Evolutionary conservation across 2,797 vertebrate genomes (phyloP).

Genomic region (Scyliorhinus canicula): DNA sequence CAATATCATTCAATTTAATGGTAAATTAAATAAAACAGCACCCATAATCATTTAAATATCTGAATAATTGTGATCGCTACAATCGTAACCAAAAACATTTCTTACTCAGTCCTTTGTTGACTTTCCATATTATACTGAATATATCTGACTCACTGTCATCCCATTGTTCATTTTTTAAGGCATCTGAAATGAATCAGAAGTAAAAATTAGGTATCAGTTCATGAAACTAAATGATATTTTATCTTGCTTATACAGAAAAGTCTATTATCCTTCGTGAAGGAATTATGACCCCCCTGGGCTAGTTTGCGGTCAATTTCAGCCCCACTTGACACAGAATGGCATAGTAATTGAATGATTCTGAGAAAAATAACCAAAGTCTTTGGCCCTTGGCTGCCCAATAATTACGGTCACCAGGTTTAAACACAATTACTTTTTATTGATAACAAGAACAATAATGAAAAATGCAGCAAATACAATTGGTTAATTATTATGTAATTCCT

Average conservation of each 20-base stretch:
- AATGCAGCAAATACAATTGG: no score
- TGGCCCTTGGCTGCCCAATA: no score
- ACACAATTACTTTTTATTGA: no score
- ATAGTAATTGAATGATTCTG: no score
- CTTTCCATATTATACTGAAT: neutral
- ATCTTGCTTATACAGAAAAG: neutral
- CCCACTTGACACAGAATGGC: no score
- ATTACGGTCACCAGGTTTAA: no score
- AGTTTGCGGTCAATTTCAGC: no score
- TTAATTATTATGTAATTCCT: no score
- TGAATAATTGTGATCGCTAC: neutral
- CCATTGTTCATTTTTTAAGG: neutral
- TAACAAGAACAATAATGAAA: no score
- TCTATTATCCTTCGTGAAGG: neutral
- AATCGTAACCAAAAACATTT: neutral
- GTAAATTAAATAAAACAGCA: neutral
- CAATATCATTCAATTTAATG: neutral
- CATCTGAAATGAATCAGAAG: neutral
- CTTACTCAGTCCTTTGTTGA: neutral
- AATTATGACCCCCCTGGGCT: no score
- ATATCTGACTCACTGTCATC: neutral
- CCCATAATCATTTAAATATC: neutral
- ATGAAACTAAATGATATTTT: neutral
- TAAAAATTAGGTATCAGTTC: neutral
- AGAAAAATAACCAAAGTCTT: no score